Conservation (phyloP, 2,888 invertebrate species). For the Tridacna gigas region DNA sequence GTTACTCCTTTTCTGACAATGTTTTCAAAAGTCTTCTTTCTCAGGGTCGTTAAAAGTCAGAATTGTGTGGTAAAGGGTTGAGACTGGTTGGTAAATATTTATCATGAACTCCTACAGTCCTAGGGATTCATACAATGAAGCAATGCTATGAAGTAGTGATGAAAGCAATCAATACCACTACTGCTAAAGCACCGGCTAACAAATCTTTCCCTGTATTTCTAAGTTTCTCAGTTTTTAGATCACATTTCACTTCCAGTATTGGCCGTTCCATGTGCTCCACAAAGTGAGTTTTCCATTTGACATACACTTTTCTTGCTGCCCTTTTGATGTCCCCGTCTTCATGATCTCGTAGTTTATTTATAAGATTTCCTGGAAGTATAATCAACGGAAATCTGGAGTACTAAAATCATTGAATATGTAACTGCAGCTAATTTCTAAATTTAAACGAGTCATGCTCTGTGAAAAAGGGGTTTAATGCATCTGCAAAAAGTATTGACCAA, state of each 20-base stretch:
- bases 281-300: constrained; percentile 78
- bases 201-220: constrained; percentile 72
- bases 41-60: no score
- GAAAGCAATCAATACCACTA: constrained; percentile 62
- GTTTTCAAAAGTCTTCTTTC: no score
- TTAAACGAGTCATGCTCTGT: no score
- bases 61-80: no score
- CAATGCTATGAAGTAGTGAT: background rate
- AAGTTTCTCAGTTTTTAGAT: constrained; percentile 76
- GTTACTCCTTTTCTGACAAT: no score
- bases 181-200: constrained; percentile 69
- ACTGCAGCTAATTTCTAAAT: background rate
- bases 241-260: constrained; percentile 80
- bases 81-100: no score
- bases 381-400: background rate
- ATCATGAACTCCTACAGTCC: no score
- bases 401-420: no score
- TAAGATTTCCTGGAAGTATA: constrained; percentile 69
- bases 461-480: no score
- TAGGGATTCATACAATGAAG: no score
- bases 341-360: constrained; percentile 76
- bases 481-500: no score
- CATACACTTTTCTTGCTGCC: constrained; percentile 74
- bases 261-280: constrained; percentile 73
- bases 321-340: constrained; percentile 73